Conservation (phyloP, 2,797 vertebrate species). For the Limosa lapponica region DNA sequence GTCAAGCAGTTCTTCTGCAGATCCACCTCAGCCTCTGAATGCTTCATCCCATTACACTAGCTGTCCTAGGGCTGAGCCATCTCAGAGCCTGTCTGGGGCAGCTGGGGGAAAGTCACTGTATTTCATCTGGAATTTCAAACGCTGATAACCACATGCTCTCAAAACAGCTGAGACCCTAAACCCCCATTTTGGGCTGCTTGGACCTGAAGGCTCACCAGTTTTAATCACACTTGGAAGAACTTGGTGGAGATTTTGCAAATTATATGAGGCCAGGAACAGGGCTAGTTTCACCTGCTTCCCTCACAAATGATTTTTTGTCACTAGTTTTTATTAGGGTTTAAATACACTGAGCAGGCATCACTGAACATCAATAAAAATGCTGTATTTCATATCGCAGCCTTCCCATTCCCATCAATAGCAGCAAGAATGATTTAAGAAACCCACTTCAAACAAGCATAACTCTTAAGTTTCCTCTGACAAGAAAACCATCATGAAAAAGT, state of each 20-base stretch:
- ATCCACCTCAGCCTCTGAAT: background rate
- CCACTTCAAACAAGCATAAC: background rate
- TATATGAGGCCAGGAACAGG: background rate
- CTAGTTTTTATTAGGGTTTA: background rate
- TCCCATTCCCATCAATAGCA: background rate
- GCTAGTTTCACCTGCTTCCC: background rate
- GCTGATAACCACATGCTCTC: fast-evolving
- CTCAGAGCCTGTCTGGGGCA: background rate
- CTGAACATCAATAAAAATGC: background rate
- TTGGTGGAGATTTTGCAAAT: background rate
- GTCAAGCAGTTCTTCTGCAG: background rate
- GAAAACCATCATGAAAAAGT: background rate
- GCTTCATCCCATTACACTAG: too few relatives aligned
- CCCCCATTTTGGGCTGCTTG: background rate
- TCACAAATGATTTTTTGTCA: background rate
- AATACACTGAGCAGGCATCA: background rate
- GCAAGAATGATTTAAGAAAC: background rate
- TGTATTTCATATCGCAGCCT: background rate
- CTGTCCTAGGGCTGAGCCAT: background rate
- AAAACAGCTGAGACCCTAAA: background rate
- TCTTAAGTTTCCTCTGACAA: background rate
- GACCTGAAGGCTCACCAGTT: background rate
- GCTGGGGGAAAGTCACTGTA: fast-evolving
- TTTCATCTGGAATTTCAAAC: background rate
- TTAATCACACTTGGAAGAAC: background rate